These are phyloP conservation scores for Palloptera scutellata DNA, from an alignment of 2,888 invertebrate species.

Conservation along the genomic window DNA sequence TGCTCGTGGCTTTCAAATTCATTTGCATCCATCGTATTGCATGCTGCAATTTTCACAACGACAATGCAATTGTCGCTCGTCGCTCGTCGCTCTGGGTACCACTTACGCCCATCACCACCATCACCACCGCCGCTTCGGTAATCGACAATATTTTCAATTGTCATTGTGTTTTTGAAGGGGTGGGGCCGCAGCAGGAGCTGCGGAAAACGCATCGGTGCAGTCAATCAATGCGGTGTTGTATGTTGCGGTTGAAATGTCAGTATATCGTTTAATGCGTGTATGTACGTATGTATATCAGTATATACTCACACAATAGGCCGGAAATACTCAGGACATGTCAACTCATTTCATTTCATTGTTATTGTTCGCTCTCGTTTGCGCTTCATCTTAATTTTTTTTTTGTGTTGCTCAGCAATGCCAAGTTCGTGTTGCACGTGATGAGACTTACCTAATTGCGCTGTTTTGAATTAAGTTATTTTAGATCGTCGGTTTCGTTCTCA, in stretches of 20 bases:
- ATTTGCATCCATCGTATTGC: neutral
- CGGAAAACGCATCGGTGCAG: neutral
- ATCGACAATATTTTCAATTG: conserved; percentile 1
- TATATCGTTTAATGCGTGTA: too few relatives aligned
- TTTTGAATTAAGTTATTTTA: neutral
- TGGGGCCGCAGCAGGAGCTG: neutral
- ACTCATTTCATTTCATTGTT: too few relatives aligned
- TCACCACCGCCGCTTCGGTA: neutral
- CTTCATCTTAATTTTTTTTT: too few relatives aligned
- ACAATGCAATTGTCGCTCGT: too few relatives aligned
- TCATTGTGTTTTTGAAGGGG: neutral
- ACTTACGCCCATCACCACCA: neutral
- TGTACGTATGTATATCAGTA: too few relatives aligned
- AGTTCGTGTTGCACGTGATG: too few relatives aligned
- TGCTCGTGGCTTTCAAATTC: neutral
- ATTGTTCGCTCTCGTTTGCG: too few relatives aligned
- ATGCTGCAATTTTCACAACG: neutral
- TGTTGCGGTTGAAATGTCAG: too few relatives aligned
- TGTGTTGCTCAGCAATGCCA: too few relatives aligned
- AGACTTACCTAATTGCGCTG: neutral
- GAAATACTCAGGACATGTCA: conserved; percentile 5
- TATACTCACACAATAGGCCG: neutral
- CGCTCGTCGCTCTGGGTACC: too few relatives aligned
- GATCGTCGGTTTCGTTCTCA: neutral
- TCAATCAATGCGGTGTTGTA: neutral